Conservation (phyloP, 2,888 invertebrate species). For the Plebejus melissa region DNA sequence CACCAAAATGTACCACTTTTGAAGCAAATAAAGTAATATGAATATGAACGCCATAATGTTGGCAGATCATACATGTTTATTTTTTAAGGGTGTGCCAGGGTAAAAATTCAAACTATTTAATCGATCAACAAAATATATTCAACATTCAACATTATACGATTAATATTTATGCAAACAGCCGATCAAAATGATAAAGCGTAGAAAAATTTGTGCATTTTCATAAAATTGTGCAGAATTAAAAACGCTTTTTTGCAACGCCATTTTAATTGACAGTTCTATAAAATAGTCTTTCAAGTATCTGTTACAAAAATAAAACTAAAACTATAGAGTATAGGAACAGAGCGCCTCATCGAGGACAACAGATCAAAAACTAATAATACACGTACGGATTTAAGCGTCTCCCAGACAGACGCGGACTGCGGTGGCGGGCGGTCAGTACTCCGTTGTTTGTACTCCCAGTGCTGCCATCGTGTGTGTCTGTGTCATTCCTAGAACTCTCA, state of each 20-base stretch:
- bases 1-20: no score
- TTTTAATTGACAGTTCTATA: not conserved
- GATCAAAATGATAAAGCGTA: slow-evolving; percentile 20
- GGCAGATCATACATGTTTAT: not conserved
- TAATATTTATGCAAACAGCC: slow-evolving; percentile 7
- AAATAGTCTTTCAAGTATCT: not conserved
- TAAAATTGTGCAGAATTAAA: slow-evolving; percentile 19
- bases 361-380: not conserved
- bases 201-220: slow-evolving; percentile 22
- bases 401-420: no score
- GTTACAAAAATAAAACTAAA: not conserved
- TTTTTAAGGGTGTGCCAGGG: not conserved
- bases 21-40: no score
- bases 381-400: no score
- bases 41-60: no score
- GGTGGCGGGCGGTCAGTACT: no score
- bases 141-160: slow-evolving; percentile 22
- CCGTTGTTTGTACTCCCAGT: no score
- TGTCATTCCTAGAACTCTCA: no score
- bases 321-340: not conserved
- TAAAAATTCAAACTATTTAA: slow-evolving; percentile 5
- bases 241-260: not conserved
- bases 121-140: slow-evolving; percentile 28
- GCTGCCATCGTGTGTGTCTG: no score
- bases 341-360: not conserved